Evolutionary conservation across 2,888 invertebrate genomes (phyloP).

Genomic region (Amblyjoppa proteus): DNA sequence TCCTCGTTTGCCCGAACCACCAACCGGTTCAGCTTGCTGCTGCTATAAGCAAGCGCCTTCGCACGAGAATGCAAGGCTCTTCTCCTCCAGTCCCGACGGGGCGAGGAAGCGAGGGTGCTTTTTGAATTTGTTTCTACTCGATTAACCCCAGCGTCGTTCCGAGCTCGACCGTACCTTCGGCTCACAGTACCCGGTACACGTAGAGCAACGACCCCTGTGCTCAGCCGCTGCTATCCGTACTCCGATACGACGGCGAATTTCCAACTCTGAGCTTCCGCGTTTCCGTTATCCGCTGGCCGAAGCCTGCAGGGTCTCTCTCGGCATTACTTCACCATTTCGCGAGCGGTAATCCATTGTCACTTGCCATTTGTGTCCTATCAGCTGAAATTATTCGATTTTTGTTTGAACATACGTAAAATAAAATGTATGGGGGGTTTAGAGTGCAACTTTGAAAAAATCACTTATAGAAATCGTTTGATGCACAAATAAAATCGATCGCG

Average conservation of each 20-base stretch:
- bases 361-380: too few relatives aligned
- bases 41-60: slow-evolving; percentile 13
- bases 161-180: slow-evolving; percentile 14
- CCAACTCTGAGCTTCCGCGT: slow-evolving; percentile 26
- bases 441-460: too few relatives aligned
- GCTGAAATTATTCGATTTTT: too few relatives aligned
- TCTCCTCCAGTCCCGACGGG: slow-evolving; percentile 38
- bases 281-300: slow-evolving; percentile 66
- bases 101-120: slow-evolving; percentile 65
- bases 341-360: slow-evolving; percentile 44
- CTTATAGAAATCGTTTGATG: too few relatives aligned
- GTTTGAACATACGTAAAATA: too few relatives aligned
- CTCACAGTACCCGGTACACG: not conserved
- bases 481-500: too few relatives aligned
- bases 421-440: too few relatives aligned
- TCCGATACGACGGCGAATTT: slow-evolving; percentile 42
- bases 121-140: slow-evolving; percentile 81
- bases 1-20: slow-evolving; percentile 14
- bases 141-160: slow-evolving; percentile 74
- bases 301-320: slow-evolving; percentile 34
- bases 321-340: slow-evolving; percentile 60
- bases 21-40: not conserved
- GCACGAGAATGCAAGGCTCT: slow-evolving; percentile 34
- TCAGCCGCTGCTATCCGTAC: slow-evolving; percentile 17
- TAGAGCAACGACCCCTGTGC: slow-evolving; percentile 12